Conservation (phyloP, 2,797 vertebrate species). For the Xiphophorus birchmanni region DNA sequence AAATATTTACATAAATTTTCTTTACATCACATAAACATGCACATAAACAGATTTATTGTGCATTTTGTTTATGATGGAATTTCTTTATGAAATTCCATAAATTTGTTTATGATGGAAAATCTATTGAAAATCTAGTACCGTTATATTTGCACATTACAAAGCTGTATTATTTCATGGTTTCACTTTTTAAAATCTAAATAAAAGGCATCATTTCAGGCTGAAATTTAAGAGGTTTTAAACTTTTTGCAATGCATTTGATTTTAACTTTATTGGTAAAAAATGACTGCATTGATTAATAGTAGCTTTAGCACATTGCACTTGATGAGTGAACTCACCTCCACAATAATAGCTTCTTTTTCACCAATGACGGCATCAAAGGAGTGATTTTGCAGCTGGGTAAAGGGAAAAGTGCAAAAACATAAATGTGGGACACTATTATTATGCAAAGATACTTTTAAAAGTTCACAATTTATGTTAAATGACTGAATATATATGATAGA, state of each 20-base stretch:
- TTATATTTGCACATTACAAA: background rate
- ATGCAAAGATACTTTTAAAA: background rate
- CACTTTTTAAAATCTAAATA: background rate
- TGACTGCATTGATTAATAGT: background rate
- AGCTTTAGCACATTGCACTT: background rate
- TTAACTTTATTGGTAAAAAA: background rate
- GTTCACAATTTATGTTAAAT: background rate
- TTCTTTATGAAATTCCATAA: no score
- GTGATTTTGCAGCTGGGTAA: slow-evolving; percentile 81
- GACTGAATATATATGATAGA: background rate
- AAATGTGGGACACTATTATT: background rate
- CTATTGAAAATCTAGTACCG: background rate
- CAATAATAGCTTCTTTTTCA: slow-evolving; percentile 83
- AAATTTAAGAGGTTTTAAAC: background rate
- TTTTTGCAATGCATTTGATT: background rate
- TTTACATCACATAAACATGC: background rate
- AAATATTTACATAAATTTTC: background rate
- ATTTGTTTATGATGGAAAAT: background rate
- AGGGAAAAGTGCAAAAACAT: background rate
- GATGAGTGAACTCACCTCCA: slow-evolving; percentile 78
- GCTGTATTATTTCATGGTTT: background rate
- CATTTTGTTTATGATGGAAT: background rate
- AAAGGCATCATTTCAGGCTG: background rate
- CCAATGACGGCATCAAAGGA: slow-evolving; percentile 77
- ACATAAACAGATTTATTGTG: background rate